These are phyloP conservation scores for Gallinago nigripennis DNA, from an alignment of 2,797 vertebrate species.

Conservation along the genomic window DNA sequence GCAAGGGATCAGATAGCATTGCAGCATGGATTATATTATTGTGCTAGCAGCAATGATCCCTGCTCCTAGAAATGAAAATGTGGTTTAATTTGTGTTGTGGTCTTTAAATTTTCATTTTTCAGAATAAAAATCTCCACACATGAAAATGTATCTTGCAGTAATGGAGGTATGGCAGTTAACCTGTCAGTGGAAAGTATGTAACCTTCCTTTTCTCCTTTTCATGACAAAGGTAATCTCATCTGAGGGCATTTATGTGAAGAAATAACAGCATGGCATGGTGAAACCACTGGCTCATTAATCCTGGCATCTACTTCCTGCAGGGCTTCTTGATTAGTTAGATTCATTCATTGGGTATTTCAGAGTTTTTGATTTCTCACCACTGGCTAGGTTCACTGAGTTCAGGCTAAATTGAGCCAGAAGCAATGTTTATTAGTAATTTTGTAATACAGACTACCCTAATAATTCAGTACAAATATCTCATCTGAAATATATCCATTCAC, in stretches of 20 bases:
- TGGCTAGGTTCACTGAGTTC: constrained; percentile 79
- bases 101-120: constrained; percentile 73
- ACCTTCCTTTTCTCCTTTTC: constrained; percentile 81
- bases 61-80: constrained; percentile 64
- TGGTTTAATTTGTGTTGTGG: constrained; percentile 72
- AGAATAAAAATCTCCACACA: constrained; percentile 67
- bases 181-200: constrained; percentile 77
- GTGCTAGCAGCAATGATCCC: constrained; percentile 36
- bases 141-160: constrained; percentile 71
- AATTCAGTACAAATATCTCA: constrained; percentile 80
- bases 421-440: constrained; percentile 83
- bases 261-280: constrained; percentile 79
- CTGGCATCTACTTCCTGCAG: constrained; percentile 80
- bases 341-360: constrained; percentile 76
- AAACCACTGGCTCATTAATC: constrained; percentile 81
- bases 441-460: constrained; percentile 79
- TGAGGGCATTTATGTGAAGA: constrained; percentile 80
- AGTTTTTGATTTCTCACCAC: constrained; percentile 80
- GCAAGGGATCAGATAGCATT: neutral
- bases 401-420: constrained; percentile 80
- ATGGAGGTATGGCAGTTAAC: constrained; percentile 74
- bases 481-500: constrained; percentile 72
- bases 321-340: constrained; percentile 80
- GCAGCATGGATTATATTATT: constrained; percentile 17
- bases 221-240: constrained; percentile 80